Evolutionary conservation across 2,113 vertebrate species (phyloP).

Genomic region (Meles meles): DNA sequence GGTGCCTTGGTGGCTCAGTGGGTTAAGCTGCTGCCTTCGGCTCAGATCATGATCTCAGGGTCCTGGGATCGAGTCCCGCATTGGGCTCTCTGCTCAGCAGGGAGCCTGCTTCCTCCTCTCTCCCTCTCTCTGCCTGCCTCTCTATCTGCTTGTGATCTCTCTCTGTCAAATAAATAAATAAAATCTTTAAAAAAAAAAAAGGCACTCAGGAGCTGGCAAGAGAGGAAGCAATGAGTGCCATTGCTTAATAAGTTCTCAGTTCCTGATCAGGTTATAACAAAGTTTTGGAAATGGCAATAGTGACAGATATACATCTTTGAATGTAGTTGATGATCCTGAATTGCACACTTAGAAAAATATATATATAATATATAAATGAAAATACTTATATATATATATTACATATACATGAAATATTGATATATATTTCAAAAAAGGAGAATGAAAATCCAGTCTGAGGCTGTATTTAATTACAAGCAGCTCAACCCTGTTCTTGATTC

Average conservation of each 20-base stretch:
- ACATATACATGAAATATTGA: background rate
- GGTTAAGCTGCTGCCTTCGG: too few relatives aligned
- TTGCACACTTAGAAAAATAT: background rate
- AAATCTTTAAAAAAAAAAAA: too few relatives aligned
- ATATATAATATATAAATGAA: background rate
- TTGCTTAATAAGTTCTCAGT: background rate
- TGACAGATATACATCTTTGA: background rate
- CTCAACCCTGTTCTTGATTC: background rate
- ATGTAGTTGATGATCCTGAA: background rate
- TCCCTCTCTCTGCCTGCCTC: too few relatives aligned
- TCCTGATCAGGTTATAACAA: background rate
- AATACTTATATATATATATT: background rate
- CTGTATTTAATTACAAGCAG: background rate
- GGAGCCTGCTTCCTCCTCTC: too few relatives aligned
- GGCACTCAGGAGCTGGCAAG: too few relatives aligned
- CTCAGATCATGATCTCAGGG: too few relatives aligned
- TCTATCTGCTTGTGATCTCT: too few relatives aligned
- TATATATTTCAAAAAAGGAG: background rate
- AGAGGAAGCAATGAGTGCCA: fast-evolving
- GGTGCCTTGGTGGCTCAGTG: too few relatives aligned
- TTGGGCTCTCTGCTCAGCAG: too few relatives aligned
- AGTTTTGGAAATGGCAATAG: background rate
- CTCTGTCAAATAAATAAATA: too few relatives aligned
- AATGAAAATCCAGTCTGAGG: background rate
- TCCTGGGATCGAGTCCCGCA: too few relatives aligned